phyloP scores from a whole-genome alignment of 2,888 invertebrate species.

The Raillietiella orientalis region DNA sequence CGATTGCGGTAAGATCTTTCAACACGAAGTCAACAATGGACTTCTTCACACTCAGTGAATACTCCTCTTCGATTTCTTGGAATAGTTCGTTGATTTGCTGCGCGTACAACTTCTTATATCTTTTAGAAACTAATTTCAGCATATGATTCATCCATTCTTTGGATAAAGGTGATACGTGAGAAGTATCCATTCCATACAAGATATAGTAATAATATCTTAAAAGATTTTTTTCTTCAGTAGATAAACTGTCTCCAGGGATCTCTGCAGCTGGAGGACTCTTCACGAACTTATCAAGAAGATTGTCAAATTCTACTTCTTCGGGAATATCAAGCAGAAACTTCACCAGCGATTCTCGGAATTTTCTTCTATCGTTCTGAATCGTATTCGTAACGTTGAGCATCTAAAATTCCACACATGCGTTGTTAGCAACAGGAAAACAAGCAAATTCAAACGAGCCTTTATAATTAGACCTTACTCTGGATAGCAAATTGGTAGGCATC shows the following conservation, averaged over 20 bases:
- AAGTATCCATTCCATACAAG: slow-evolving; percentile 59
- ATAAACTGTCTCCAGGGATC: no score
- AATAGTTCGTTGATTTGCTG: slow-evolving; percentile 19
- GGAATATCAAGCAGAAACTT: slow-evolving; percentile 27
- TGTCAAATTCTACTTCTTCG: slow-evolving; percentile 12
- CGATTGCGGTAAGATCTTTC: slow-evolving; percentile 27
- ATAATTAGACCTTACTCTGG: no score
- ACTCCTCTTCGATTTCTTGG: slow-evolving; percentile 50
- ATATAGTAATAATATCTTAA: slow-evolving; percentile 77
- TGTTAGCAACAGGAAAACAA: no score
- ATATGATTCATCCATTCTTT: slow-evolving; percentile 25
- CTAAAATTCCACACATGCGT: no score
- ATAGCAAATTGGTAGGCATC: no score
- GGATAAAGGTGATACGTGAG: slow-evolving; percentile 55
- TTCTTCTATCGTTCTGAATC: slow-evolving; percentile 37
- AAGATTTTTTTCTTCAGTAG: no score
- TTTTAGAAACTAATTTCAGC: no score
- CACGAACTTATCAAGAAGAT: slow-evolving; percentile 4
- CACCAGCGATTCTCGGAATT: slow-evolving; percentile 43
- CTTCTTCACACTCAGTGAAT: slow-evolving; percentile 57
- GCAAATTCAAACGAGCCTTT: no score
- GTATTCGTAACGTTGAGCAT: no score
- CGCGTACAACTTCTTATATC: neutral
- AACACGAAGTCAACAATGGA: slow-evolving; percentile 71
- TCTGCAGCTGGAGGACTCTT: no score